Base-by-base conservation (phyloP, 2,797 vertebrate genomes). In the Oryzias sinensis region DNA sequence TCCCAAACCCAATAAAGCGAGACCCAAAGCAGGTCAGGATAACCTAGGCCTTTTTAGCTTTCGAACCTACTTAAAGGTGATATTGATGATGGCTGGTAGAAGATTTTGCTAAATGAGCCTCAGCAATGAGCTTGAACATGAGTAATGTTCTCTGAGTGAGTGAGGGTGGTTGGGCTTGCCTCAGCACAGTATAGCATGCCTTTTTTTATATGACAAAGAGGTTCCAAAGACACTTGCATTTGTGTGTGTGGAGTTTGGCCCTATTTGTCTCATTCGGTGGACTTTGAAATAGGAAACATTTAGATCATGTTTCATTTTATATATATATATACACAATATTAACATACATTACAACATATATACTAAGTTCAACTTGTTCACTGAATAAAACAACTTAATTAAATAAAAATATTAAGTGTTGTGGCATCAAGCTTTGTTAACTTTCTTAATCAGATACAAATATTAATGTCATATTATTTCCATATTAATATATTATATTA, bases 21-120 rank as follows among this genome's bases (percentile, higher is more conserved):
- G 75, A 76, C 74, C 65, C 75, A 62, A 62, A 69, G 70, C 72
- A 74, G 78, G 82, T 84, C 76, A 76, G 72, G 75, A 68, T 63
- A 75, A 66, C 73, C 78, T 64, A 74, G 73, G 62, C 71, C 62
- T 73, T 78, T 72, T 81, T 71, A 56, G 68, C 76, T 80, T 63
- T 37, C 57, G 70, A 62, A 61, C 62, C 74, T 87, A 76, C 82
- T 89, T 85, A 87, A 79, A 64, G 76, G 71, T 76, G 68, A 87
- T 89, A 87, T 84, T 87, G 80, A 88, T 89, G 87, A 79, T 70
- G 63, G 75, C 82, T 20, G 52, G 68, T 65, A 78, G 70, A 76
- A 85, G 76, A 68, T 64, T 86, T 79, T 87, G 77, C 81, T 85
- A 86, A 90, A 89, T 88, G 86, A 90, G 84, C 76, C 78, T 72